Conservation (phyloP, 1,140 invertebrate species). For the Drosophila elegans region DNA sequence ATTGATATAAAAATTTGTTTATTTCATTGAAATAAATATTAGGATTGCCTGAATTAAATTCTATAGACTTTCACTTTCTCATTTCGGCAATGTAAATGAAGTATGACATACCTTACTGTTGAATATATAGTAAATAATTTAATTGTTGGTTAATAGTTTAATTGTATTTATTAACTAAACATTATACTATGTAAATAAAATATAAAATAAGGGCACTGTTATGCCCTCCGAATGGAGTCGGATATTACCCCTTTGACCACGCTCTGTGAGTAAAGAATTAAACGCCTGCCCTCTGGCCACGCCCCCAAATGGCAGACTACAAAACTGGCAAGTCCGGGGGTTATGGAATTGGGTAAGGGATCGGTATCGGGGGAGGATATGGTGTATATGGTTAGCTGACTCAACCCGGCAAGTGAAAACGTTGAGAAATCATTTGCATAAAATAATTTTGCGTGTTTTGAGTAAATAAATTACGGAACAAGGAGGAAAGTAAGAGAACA, state of each 20-base stretch:
- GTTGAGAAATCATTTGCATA: conserved; percentile 75
- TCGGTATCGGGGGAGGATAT: conserved; percentile 15
- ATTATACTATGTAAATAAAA: neutral
- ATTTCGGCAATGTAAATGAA: too few relatives aligned
- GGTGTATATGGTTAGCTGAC: conserved; percentile 39
- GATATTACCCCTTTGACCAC: conserved; percentile 11
- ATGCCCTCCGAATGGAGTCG: neutral
- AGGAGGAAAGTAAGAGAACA: conserved; percentile 47
- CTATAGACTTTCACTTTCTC: too few relatives aligned
- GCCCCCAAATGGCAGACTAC: conserved; percentile 51
- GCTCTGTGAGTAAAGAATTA: conserved; percentile 48
- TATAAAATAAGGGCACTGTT: neutral
- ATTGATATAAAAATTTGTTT: too few relatives aligned
- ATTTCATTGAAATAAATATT: too few relatives aligned
- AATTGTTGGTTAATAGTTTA: too few relatives aligned
- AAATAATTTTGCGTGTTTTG: conserved; percentile 80
- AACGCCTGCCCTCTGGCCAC: conserved; percentile 56
- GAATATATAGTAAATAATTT: too few relatives aligned
- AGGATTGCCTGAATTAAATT: too few relatives aligned
- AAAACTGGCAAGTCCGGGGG: conserved; percentile 17
- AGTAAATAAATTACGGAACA: conserved; percentile 76
- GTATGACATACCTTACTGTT: too few relatives aligned
- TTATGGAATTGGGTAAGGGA: neutral
- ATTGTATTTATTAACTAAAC: too few relatives aligned
- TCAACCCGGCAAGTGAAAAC: conserved; percentile 52